Conservation (phyloP, 2,888 invertebrate species). For the Oscheius onirici region DNA sequence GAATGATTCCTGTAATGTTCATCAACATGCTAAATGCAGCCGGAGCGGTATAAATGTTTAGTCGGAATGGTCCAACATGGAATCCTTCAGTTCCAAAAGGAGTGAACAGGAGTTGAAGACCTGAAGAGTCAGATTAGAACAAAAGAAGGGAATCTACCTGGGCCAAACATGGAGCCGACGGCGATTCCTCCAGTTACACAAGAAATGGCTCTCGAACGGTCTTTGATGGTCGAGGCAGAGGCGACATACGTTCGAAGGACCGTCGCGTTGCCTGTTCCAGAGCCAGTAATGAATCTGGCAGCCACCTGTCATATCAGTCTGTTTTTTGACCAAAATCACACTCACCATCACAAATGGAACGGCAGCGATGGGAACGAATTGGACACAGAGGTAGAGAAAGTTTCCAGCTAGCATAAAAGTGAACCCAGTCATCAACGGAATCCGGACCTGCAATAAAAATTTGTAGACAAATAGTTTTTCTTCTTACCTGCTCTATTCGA, state of each 20-base stretch:
- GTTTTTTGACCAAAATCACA: too few species aligned
- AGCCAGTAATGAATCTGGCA: slow-evolving; percentile 47
- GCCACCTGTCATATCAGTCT: too few species aligned
- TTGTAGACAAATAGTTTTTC: not conserved
- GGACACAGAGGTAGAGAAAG: slow-evolving; percentile 44
- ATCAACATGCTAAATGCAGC: slow-evolving; percentile 43
- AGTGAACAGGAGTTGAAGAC: slow-evolving; percentile 51
- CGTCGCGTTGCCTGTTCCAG: slow-evolving; percentile 46
- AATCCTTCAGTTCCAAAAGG: slow-evolving; percentile 49
- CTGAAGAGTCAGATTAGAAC: not conserved
- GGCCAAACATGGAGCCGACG: slow-evolving; percentile 55
- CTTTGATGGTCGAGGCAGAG: slow-evolving; percentile 50
- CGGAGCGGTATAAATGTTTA: slow-evolving; percentile 56
- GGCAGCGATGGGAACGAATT: slow-evolving; percentile 23
- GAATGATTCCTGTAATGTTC: slow-evolving; percentile 40
- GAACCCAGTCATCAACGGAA: slow-evolving; percentile 47
- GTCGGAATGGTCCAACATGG: slow-evolving; percentile 34
- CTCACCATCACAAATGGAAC: slow-evolving; percentile 20
- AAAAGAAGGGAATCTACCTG: slow-evolving; percentile 26
- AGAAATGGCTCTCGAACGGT: slow-evolving; percentile 52
- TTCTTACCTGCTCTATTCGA: slow-evolving; percentile 42
- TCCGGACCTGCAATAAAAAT: slow-evolving; percentile 25
- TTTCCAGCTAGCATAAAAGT: slow-evolving; percentile 51
- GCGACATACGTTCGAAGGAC: slow-evolving; percentile 53
- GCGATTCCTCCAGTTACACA: slow-evolving; percentile 57